phyloP scores from a whole-genome alignment of 2,113 vertebrate genomes.

The Myiagra hebetior region DNA sequence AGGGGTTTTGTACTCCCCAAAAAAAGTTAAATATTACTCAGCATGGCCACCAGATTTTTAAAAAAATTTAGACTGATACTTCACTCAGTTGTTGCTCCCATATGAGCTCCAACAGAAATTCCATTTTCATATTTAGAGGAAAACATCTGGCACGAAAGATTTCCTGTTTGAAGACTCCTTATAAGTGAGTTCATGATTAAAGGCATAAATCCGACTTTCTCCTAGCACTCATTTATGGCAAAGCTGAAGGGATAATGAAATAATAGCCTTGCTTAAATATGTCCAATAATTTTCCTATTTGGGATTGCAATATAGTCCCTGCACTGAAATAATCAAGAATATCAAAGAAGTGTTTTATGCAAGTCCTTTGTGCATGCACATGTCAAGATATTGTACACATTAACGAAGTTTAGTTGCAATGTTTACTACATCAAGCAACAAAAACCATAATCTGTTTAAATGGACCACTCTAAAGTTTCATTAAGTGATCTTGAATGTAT shows the following conservation, averaged over 20 bases:
- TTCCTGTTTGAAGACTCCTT: background rate
- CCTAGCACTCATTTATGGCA: background rate
- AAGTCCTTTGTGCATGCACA: background rate
- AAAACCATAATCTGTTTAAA: background rate
- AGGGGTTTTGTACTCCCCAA: background rate
- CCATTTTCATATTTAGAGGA: background rate
- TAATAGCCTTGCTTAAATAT: background rate
- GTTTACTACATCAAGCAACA: background rate
- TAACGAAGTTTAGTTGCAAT: background rate
- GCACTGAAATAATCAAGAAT: background rate
- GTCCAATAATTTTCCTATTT: background rate
- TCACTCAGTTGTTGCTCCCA: background rate
- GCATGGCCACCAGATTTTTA: background rate
- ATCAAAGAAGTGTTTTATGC: background rate
- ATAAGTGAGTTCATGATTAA: background rate
- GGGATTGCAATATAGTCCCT: background rate
- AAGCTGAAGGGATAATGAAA: background rate
- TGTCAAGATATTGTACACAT: accelerated
- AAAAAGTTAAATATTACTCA: background rate
- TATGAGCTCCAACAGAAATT: background rate
- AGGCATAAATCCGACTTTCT: background rate
- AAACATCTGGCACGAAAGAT: background rate
- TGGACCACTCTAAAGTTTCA: background rate
- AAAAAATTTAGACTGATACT: background rate
- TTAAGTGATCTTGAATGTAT: background rate